These are phyloP conservation scores for Salvelinus sp. DNA, from an alignment of 2,113 vertebrate species.

Conservation along the genomic window DNA sequence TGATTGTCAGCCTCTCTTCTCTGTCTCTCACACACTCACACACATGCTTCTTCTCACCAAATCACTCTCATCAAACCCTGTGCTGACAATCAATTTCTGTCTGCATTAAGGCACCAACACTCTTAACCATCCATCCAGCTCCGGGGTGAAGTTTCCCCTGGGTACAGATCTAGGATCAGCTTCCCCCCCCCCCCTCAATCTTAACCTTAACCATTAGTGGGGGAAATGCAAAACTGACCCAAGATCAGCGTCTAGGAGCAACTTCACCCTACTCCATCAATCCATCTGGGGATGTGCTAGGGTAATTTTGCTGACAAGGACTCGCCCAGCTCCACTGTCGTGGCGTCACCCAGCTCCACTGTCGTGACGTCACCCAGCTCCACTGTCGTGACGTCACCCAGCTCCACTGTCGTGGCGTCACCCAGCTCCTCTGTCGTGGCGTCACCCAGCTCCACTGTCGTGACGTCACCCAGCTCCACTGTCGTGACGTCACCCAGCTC, in stretches of 20 bases:
- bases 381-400: too few relatives aligned
- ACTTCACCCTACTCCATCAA: neutral
- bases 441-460: neutral
- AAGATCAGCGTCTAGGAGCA: too few relatives aligned
- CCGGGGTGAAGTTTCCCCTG: too few relatives aligned
- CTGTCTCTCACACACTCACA: neutral
- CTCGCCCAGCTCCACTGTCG: constrained; percentile 27
- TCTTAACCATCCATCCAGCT: neutral
- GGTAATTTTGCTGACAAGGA: constrained; percentile 31
- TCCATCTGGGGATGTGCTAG: neutral
- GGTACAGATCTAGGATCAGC: neutral
- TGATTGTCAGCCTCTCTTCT: neutral
- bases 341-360: too few relatives aligned
- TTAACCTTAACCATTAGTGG: neutral
- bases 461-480: too few relatives aligned
- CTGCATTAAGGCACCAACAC: neutral
- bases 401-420: too few relatives aligned
- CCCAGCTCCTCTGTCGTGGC: too few relatives aligned
- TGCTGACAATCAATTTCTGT: neutral
- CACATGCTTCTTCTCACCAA: neutral
- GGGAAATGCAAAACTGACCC: too few relatives aligned
- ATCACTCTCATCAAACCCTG: neutral
- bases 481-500: too few relatives aligned
- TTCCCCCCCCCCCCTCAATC: neutral
- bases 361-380: too few relatives aligned